phyloP scores from a whole-genome alignment of 2,113 vertebrate genomes.

The Opisthocomus hoazin region DNA sequence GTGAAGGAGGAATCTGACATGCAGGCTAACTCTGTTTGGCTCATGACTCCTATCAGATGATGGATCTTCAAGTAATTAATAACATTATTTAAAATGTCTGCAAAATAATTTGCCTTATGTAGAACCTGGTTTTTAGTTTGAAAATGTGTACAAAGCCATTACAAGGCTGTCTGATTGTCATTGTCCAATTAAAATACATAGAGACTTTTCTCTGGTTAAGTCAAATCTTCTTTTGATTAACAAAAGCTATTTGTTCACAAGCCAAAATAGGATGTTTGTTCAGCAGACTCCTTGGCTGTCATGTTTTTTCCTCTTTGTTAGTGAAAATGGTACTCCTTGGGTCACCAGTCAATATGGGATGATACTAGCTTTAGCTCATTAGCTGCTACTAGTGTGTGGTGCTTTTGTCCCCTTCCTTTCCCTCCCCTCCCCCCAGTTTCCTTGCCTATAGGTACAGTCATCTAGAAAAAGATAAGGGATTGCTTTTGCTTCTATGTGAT shows the following conservation, averaged over 20 bases:
- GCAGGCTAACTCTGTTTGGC: neutral
- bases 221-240: neutral
- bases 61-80: neutral
- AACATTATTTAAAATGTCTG: neutral
- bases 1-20: neutral
- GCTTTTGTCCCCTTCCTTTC: neutral
- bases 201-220: neutral
- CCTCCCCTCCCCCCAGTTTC: neutral
- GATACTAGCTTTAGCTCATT: conserved; percentile 9
- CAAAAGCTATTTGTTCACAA: neutral
- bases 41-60: conserved; percentile 6
- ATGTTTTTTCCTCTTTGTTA: neutral
- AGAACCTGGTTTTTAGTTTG: neutral
- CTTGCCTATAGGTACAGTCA: neutral
- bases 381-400: neutral
- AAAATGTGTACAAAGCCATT: neutral
- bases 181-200: neutral
- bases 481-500: neutral
- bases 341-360: neutral
- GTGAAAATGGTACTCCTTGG: neutral
- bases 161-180: neutral
- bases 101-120: neutral
- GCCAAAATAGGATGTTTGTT: neutral
- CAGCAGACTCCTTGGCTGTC: neutral
- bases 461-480: conserved; percentile 4